Evolutionary conservation across 2,888 invertebrate species (phyloP).

Genomic region (Agrotis exclamationis): DNA sequence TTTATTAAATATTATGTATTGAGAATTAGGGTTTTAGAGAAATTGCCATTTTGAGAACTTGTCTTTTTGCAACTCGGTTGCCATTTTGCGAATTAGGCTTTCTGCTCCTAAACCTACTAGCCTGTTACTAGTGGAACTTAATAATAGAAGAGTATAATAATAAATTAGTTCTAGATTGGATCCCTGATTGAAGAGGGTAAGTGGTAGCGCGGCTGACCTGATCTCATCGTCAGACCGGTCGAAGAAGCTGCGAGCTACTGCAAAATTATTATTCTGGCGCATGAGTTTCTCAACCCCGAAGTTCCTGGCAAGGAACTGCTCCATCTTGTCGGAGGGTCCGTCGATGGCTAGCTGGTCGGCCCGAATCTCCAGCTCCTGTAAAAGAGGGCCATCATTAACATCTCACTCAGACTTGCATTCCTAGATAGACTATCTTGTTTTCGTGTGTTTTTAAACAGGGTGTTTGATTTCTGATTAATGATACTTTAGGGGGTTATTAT

Average conservation of each 20-base stretch:
- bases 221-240: slow-evolving; percentile 50
- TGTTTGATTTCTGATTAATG: no score
- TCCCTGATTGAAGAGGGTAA: not conserved
- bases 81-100: no score
- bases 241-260: slow-evolving; percentile 79
- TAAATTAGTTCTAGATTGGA: not conserved
- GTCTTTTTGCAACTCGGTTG: no score
- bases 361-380: slow-evolving; percentile 92
- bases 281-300: slow-evolving; percentile 91
- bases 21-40: no score
- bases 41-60: no score
- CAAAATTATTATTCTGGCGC: slow-evolving; percentile 88
- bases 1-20: no score
- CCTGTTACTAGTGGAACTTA: not conserved
- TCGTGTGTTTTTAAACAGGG: no score
- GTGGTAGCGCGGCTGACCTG: slow-evolving; percentile 62
- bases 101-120: not conserved
- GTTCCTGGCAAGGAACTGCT: slow-evolving; percentile 96
- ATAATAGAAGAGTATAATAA: not conserved
- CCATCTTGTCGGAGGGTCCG: slow-evolving; percentile 97
- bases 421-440: no score
- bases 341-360: slow-evolving; percentile 97
- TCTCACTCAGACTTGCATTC: not conserved
- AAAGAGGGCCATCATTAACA: slow-evolving; percentile 19
- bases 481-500: no score